Base-by-base conservation (phyloP, 2,797 vertebrate species). In the Sebastes nivosus region DNA sequence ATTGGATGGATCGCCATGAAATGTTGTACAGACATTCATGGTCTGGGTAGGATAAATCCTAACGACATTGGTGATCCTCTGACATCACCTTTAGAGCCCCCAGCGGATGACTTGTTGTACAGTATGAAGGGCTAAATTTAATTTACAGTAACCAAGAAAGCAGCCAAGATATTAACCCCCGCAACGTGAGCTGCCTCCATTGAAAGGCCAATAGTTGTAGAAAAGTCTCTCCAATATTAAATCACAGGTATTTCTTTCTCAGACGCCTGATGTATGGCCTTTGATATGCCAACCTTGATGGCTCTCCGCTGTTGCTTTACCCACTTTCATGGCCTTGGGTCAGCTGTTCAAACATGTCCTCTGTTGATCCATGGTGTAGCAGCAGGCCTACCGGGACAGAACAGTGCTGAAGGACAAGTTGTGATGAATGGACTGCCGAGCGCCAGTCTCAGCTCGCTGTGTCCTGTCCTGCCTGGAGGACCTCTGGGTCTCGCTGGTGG, bases 341-440 rank as follows among this genome's bases (percentile, higher is more conserved):
- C 86, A 89, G 86, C 89, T 89, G 92, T 92, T 90, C 84, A 84
- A 83, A 91, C 89, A 85, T 87, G 91, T 93, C 83, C 82, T 89
- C 72, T 84, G 85, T 87, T 91, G 89, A 92, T 89, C 89, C 87
- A 89, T 75, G 59, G 80, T 79, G 84, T 75, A 64, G 86, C 86
- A 78, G 84, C 67, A 38, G 77, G 80, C 78, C 92, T 81, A 57
- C 73, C n/a, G 88, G 87, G 91, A 89, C 72, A 80, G 80, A 87
- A 65, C 68, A 67, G 8, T 8, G 86, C 93, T 88, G 81, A 85
- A 89, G 92, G 92, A 92, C 90, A 88, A 32, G 66, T 32, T 54
- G 69, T 93, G 92, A 94, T 94, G 83, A 87, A 94, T 93, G 87
- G 83, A 86, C 75, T 87, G 77, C 87, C 22, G 57, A 72, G 80